A percentile compares a stretch with the other conserved stretches of the same genome.
phyloP scores from a whole-genome alignment of 2,797 vertebrate species.

The Acomys russatus region DNA sequence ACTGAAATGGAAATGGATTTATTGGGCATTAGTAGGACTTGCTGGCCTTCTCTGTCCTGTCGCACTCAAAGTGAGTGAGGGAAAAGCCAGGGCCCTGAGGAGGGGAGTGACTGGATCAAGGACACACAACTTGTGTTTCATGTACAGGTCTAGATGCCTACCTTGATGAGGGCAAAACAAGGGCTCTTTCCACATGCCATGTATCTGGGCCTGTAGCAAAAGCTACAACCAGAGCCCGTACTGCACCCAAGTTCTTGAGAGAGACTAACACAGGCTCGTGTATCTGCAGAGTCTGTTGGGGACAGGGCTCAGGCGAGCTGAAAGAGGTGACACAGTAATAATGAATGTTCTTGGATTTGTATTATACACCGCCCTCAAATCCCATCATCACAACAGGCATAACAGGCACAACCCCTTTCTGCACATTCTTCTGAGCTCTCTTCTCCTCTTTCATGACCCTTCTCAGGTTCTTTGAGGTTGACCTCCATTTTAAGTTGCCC shows the following conservation, averaged over 20 bases:
- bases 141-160: background rate
- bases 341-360: background rate
- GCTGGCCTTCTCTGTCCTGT: background rate
- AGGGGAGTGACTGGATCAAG: background rate
- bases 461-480: constrained; percentile 32
- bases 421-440: background rate
- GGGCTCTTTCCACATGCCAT: background rate
- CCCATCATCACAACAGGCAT: background rate
- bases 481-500: constrained; percentile 37
- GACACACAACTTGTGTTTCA: background rate
- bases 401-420: background rate
- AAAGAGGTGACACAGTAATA: background rate
- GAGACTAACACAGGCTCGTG: background rate
- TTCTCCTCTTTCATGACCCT: constrained; percentile 5
- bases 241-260: background rate
- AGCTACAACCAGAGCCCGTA: background rate
- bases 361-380: background rate
- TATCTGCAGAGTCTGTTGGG: background rate
- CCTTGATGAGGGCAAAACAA: background rate
- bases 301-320: background rate
- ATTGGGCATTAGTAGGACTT: background rate
- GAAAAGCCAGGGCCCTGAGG: background rate
- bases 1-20: background rate
- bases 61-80: background rate
- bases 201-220: constrained; percentile 8